These are phyloP conservation scores for Pygmarrhopalites habei DNA, from an alignment of 1,140 invertebrate species.

Conservation along the genomic window DNA sequence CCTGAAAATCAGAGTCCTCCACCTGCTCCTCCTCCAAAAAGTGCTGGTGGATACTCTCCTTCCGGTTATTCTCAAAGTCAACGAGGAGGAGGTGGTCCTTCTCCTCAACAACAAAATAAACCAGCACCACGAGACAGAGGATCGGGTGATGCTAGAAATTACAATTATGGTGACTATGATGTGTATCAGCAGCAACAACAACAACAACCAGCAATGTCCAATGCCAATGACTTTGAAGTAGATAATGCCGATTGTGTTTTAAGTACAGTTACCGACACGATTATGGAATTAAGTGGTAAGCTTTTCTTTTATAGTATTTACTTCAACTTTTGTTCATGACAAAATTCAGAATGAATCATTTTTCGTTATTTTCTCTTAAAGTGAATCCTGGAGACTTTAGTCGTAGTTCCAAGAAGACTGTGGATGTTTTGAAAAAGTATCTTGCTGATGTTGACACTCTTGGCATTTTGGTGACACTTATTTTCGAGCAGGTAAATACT, in stretches of 20 bases:
- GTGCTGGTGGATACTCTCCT: too few relatives aligned
- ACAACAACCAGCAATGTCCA: slow-evolving; percentile 14
- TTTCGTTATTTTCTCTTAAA: too few relatives aligned
- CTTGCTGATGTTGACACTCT: slow-evolving; percentile 28
- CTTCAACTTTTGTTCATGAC: too few relatives aligned
- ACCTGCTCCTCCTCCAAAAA: too few relatives aligned
- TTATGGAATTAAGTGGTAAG: slow-evolving; percentile 24
- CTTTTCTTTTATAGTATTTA: too few relatives aligned
- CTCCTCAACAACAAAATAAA: neutral
- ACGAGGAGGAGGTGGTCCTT: neutral
- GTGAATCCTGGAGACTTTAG: slow-evolving; percentile 24
- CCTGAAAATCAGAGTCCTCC: neutral
- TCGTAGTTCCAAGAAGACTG: slow-evolving; percentile 10
- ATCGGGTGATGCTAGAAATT: too few relatives aligned
- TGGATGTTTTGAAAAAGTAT: slow-evolving; percentile 22
- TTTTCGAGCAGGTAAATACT: slow-evolving; percentile 31
- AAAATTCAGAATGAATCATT: too few relatives aligned
- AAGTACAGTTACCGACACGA: slow-evolving; percentile 25
- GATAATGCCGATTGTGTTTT: slow-evolving; percentile 18
- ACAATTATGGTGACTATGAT: neutral
- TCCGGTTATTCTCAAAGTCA: neutral
- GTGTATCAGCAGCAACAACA: slow-evolving; percentile 2
- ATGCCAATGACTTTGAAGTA: neutral
- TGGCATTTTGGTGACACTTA: slow-evolving; percentile 29
- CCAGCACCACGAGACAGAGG: too few relatives aligned